A percentile compares a stretch with the other conserved stretches of the same genome.
These are phyloP conservation scores for Tiaroga cobitis DNA, from an alignment of 2,797 vertebrate genomes.

Conservation along the genomic window DNA sequence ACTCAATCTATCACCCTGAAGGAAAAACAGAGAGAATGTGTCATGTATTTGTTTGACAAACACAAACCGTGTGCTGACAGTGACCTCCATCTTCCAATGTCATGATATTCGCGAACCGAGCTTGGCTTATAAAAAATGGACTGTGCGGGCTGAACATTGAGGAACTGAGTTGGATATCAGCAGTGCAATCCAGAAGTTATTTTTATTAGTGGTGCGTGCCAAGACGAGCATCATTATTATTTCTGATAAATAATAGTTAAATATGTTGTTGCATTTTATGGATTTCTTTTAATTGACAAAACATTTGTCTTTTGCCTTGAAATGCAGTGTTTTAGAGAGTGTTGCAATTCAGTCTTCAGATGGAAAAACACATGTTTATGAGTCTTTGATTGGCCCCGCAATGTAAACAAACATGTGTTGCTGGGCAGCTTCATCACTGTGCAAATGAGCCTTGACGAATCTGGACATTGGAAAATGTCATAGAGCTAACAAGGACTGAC, in stretches of 20 bases:
- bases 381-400: slow-evolving; percentile 34
- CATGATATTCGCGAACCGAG: background rate
- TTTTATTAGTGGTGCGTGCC: slow-evolving; percentile 32
- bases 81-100: slow-evolving; percentile 18
- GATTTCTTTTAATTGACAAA: background rate
- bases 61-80: background rate
- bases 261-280: background rate
- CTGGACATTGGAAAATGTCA: slow-evolving; percentile 31
- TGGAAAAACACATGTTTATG: slow-evolving; percentile 36
- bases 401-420: slow-evolving; percentile 22
- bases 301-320: background rate
- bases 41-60: background rate
- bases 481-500: slow-evolving; percentile 14
- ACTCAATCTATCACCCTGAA: no score
- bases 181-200: background rate
- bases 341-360: slow-evolving; percentile 15
- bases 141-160: background rate
- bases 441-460: slow-evolving; percentile 31
- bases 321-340: background rate
- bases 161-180: background rate
- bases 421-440: background rate
- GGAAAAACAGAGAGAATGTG: background rate
- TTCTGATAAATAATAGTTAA: background rate
- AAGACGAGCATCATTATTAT: background rate
- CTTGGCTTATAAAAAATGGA: background rate